Evolutionary conservation across 2,888 invertebrate species (phyloP).

Genomic region (Campoletis raptor): DNA sequence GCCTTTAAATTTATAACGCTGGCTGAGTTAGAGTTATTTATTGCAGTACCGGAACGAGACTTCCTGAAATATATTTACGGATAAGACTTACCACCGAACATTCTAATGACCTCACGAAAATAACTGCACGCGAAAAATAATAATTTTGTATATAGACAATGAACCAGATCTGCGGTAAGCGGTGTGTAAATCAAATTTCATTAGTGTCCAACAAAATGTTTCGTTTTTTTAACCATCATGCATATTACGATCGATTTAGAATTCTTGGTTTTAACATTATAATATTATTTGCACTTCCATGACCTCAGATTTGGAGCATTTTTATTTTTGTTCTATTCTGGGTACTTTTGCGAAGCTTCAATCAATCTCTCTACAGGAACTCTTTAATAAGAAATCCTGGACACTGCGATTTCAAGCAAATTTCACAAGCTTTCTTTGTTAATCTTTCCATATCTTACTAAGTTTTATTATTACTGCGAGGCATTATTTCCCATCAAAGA

Average conservation of each 20-base stretch:
- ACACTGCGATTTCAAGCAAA: too few species aligned
- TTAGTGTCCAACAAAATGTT: background rate
- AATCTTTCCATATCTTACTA: background rate
- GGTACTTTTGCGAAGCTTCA: too few species aligned
- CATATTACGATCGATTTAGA: background rate
- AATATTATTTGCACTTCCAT: background rate
- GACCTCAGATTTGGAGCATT: background rate
- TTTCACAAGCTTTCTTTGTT: background rate
- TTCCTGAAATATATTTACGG: conserved; percentile 29
- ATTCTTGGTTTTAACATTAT: background rate
- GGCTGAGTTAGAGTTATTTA: conserved; percentile 34
- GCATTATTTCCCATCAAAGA: background rate
- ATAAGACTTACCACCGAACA: conserved; percentile 15
- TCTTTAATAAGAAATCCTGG: background rate
- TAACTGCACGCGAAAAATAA: background rate
- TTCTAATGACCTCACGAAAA: conserved; percentile 23
- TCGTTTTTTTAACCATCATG: background rate
- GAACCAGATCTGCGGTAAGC: background rate
- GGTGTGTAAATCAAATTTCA: background rate
- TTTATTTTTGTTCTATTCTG: background rate
- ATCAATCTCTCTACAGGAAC: too few species aligned
- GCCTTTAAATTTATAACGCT: conserved; percentile 20
- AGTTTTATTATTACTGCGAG: background rate
- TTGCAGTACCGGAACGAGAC: conserved; percentile 26
- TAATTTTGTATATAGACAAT: background rate